Evolutionary conservation across 2,888 invertebrate genomes (phyloP).

Genomic region (Furcula furcula): DNA sequence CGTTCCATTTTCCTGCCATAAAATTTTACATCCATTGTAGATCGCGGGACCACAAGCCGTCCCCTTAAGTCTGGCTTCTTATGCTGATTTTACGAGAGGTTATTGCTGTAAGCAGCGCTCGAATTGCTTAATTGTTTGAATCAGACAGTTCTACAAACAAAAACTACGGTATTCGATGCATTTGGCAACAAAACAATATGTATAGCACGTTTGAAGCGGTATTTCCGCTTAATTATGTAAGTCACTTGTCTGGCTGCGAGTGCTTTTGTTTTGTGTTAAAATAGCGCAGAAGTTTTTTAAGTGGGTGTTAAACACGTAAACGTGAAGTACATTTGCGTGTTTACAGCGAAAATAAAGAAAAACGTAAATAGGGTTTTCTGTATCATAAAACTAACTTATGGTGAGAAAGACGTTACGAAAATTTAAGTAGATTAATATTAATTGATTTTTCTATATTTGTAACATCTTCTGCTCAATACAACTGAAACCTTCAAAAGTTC

Average conservation of each 20-base stretch:
- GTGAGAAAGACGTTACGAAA: no score
- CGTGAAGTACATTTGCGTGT: no score
- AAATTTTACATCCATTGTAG: slow-evolving; percentile 33
- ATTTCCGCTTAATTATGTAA: slow-evolving; percentile 21
- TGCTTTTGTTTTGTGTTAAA: slow-evolving; percentile 2
- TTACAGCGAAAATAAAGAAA: no score
- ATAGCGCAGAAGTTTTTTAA: no score
- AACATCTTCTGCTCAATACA: no score
- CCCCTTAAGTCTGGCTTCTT: slow-evolving; percentile 58
- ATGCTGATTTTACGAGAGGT: slow-evolving; percentile 69
- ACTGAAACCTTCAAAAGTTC: no score
- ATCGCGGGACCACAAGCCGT: slow-evolving; percentile 39
- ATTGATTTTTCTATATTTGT: no score
- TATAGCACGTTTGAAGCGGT: slow-evolving; percentile 22
- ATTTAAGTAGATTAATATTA: no score
- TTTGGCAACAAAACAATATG: slow-evolving; percentile 38
- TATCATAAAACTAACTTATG: no score
- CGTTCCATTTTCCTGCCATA: neutral
- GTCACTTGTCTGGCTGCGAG: slow-evolving; percentile 9
- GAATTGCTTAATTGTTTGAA: slow-evolving; percentile 64
- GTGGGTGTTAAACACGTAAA: no score
- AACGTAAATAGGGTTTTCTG: no score
- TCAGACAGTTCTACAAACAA: slow-evolving; percentile 48
- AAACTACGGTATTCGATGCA: slow-evolving; percentile 39
- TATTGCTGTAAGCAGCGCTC: slow-evolving; percentile 52